A percentile compares a stretch with the other conserved stretches of the same genome.
Evolutionary conservation across 2,797 vertebrate species (phyloP).

Genomic region (Sebastes oblongus): DNA sequence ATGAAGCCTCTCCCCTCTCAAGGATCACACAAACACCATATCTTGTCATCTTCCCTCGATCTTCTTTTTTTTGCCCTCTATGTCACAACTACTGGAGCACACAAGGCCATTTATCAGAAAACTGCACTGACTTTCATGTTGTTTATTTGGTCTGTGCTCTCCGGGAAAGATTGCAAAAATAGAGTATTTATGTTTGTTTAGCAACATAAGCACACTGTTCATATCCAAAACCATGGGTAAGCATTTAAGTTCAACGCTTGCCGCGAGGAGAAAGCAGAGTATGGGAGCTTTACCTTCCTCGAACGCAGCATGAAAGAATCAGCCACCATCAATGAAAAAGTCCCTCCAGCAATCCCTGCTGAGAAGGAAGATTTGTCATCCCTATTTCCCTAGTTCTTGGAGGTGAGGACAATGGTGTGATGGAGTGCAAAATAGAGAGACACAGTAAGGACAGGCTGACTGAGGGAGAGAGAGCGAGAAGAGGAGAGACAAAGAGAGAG

Average conservation of each 20-base stretch:
- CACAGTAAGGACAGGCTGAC: neutral
- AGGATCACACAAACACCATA: slow-evolving; percentile 55
- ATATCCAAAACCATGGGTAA: slow-evolving; percentile 15
- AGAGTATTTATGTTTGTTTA: slow-evolving; percentile 39
- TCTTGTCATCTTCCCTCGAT: slow-evolving; percentile 59
- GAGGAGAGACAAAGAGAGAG: slow-evolving; percentile 39
- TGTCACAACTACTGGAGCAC: slow-evolving; percentile 43
- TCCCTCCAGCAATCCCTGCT: slow-evolving; percentile 45
- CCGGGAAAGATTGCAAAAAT: slow-evolving; percentile 11
- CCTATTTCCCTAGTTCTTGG: slow-evolving; percentile 24
- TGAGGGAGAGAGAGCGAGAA: neutral
- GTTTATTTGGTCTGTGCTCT: slow-evolving; percentile 31
- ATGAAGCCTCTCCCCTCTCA: slow-evolving; percentile 63
- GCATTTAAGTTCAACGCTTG: slow-evolving; percentile 15
- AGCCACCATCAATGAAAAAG: slow-evolving; percentile 38
- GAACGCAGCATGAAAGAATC: slow-evolving; percentile 43
- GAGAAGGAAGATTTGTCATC: slow-evolving; percentile 44
- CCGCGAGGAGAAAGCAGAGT: slow-evolving; percentile 5
- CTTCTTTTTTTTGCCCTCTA: slow-evolving; percentile 19
- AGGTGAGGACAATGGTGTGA: slow-evolving; percentile 32
- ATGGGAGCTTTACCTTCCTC: slow-evolving; percentile 11
- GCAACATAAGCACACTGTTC: slow-evolving; percentile 25
- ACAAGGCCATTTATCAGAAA: slow-evolving; percentile 45
- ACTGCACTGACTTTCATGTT: slow-evolving; percentile 19
- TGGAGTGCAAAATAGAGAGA: slow-evolving; percentile 23